A percentile compares a stretch with the other conserved stretches of the same genome.
phyloP scores from a whole-genome alignment of 2,888 invertebrate genomes.

The Julus scandinavius region DNA sequence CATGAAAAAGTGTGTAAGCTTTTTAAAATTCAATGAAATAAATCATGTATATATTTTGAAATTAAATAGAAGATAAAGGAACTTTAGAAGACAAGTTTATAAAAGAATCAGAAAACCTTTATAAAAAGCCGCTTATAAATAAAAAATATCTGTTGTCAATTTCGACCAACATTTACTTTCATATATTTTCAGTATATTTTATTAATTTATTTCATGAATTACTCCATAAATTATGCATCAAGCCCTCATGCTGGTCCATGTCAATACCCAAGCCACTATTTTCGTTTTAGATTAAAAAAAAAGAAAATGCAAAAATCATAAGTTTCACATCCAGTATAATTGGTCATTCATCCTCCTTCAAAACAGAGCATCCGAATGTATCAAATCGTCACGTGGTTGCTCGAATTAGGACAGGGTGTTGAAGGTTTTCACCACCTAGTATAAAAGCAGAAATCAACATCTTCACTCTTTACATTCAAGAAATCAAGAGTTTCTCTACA shows the following conservation, averaged over 20 bases:
- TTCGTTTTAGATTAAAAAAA: neutral
- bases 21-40: neutral
- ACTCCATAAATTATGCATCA: neutral
- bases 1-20: neutral
- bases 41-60: neutral
- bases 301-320: neutral
- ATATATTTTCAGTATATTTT: neutral
- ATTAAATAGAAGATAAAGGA: neutral
- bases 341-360: neutral
- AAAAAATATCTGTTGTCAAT: neutral
- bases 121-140: slow-evolving; percentile 11
- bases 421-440: neutral
- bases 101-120: neutral
- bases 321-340: slow-evolving; percentile 5
- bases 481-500: slow-evolving; percentile 25
- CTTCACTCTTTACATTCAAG: slow-evolving; percentile 16
- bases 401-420: slow-evolving; percentile 19
- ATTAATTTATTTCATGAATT: neutral
- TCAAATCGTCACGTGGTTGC: neutral
- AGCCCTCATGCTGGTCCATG: neutral
- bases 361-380: neutral
- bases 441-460: slow-evolving; percentile 17
- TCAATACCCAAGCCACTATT: slow-evolving; percentile 19
- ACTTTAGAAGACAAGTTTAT: neutral
- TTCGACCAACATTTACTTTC: neutral